phyloP scores from a whole-genome alignment of 2,113 vertebrate species.

The Pimephales promelas region DNA sequence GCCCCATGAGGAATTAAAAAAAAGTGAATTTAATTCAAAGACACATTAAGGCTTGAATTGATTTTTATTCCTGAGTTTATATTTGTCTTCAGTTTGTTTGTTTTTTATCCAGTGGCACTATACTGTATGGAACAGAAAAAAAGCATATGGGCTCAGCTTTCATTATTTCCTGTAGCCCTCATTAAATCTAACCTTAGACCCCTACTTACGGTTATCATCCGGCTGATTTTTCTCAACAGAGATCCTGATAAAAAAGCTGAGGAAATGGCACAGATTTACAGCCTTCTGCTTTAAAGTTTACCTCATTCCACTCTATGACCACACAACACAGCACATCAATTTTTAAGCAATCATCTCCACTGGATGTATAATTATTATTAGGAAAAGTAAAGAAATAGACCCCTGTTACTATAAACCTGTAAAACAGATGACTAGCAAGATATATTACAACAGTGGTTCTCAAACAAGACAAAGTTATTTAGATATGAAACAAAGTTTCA shows the following conservation, averaged over 20 bases:
- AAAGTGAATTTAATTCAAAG: not conserved
- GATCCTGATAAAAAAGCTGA: slow-evolving; percentile 17
- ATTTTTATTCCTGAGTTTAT: not conserved
- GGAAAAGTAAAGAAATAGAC: not conserved
- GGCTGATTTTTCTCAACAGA: slow-evolving; percentile 1
- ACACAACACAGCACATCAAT: slow-evolving; percentile 3
- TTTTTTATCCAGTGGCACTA: not conserved
- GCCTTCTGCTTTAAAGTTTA: not conserved
- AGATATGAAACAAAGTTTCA: too few species aligned
- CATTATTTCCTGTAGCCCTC: not conserved
- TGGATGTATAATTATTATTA: not conserved
- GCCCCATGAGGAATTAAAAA: slow-evolving; percentile 3
- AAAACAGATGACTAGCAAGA: not conserved
- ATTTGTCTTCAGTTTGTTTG: slow-evolving; percentile 14
- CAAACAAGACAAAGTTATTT: too few species aligned
- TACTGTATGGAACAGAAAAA: not conserved
- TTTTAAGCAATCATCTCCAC: not conserved
- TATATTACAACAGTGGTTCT: not conserved
- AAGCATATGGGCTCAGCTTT: not conserved
- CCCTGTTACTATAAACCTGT: not conserved
- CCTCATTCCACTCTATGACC: slow-evolving; percentile 17
- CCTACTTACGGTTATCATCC: not conserved
- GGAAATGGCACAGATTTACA: slow-evolving; percentile 29
- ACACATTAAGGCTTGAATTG: not conserved
- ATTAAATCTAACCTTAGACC: slow-evolving; percentile 3